A percentile compares a stretch with the other conserved stretches of the same genome.
Conservation (phyloP, 2,797 vertebrate genomes). For the Vultur gryphus region DNA sequence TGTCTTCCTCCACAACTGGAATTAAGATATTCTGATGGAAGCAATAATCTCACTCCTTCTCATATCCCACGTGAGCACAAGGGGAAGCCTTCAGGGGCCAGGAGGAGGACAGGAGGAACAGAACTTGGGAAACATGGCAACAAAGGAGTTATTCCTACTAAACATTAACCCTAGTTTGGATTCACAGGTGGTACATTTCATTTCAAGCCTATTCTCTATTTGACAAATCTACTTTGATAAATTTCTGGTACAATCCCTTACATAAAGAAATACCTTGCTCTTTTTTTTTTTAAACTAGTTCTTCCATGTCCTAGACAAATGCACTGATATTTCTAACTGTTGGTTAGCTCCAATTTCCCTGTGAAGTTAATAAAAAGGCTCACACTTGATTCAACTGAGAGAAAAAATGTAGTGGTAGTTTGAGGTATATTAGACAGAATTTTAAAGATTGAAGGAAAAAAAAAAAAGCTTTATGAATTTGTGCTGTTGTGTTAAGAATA, state of each 20-base stretch:
- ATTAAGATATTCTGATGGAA: background rate
- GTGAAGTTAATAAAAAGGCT: background rate
- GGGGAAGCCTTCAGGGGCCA: background rate
- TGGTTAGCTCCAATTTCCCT: background rate
- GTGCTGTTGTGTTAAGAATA: background rate
- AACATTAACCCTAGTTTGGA: background rate
- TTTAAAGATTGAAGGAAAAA: background rate
- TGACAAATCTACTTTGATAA: background rate
- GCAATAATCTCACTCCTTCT: background rate
- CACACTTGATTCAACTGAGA: background rate
- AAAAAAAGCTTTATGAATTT: background rate
- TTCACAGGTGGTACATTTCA: background rate
- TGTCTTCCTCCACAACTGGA: background rate
- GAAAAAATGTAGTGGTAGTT: background rate
- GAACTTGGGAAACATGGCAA: background rate
- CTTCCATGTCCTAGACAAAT: background rate
- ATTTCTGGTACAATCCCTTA: background rate
- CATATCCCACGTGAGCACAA: background rate
- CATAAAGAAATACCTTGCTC: background rate
- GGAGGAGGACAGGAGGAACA: background rate
- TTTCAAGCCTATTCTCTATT: background rate
- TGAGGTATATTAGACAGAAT: background rate
- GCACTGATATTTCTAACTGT: background rate
- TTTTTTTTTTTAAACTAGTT: background rate
- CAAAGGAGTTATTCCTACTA: background rate